Base-by-base conservation (phyloP, 2,797 vertebrate genomes). In the Phoxinus dragarum region DNA sequence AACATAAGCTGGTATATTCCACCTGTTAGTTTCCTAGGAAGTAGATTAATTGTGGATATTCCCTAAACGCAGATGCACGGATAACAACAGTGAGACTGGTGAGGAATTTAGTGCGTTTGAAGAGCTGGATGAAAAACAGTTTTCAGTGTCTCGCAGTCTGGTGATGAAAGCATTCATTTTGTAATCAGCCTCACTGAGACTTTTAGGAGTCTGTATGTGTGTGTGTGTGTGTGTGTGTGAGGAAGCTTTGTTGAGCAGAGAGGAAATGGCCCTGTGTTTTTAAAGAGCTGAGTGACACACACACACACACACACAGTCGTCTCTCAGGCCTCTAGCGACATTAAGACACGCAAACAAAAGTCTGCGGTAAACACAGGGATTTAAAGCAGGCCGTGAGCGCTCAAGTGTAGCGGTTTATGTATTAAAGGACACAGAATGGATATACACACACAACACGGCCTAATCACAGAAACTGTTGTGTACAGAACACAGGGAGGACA, bases 341-440 rank as follows among this genome's bases (percentile, higher is more conserved):
- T 94, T 93, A 94, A 86, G 23, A 84, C 85, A 80, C 61, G 59
- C 84, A 61, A 74, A 84, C 34, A 86, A 90, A 91, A 92, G 91
- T 92, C 91, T 89, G 92, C 85, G 77, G 89, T 91, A 94, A 93
- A 93, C 93, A 93, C 74, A 76, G 88, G 89, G 66, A 90, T 92
- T 93, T 91, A 94, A 93, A 91, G 89, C 89, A 91, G 86, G 75
- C 84, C 44, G 88, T 87, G 88, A 88, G 89, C 89, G 89, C 90
- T 93, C 86, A 83, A 92, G 89, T 93, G 93, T 90, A 89, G 91
- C 88, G 89, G 93, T 94, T 93, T 87, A 91, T 93, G 92, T 94
- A 93, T 93, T 92, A 93, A 89, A 92, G 88, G 86, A 87, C 82
- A 90, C 80, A 92, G 92, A 89, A 91, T 92, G 83, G 88, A 94